Evolutionary conservation across 2,888 invertebrate genomes (phyloP), one percentile per base, ranked within the genome.

Genomic region (Latheticus oryzae): DNA sequence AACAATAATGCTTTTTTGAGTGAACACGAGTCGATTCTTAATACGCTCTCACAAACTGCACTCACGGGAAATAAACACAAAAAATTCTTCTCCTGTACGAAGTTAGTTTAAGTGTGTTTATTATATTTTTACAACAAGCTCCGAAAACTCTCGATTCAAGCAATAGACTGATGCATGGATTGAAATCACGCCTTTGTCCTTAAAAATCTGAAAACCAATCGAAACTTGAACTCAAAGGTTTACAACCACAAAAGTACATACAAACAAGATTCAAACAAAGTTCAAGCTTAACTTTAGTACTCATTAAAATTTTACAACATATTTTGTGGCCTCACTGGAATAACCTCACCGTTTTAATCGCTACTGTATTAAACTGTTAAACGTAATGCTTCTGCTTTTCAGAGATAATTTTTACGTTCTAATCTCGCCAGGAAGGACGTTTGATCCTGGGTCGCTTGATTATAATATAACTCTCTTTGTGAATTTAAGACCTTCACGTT

Each of bases 231-330:
- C n/a, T n/a, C n/a, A n/a, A n/a, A n/a, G n/a, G n/a, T n/a, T n/a
- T n/a, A n/a, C n/a, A n/a, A 28, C 28, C 24, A 52, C 42, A 40
- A 24, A 23, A 35, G 5, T 42, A 42, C 17, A 30, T 52, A 57
- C 48, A 60, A 48, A 58, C 54, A 61, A 56, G 58, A 61, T 56
- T 56, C 59, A 61, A 61, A 63, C 42, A 48, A 61, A 60, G 57
- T 61, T 56, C 30, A 48, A 45, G 53, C 53, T 58, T 58, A 61
- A 62, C 32, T 66, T 66, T 65, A 66, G 42, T 58, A 55, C 47
- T 60, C 67, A 62, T 65, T 67, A 67, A 67, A 67, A 63, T 65
- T 67, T 67, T 63, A 67, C 62, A 64, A 60, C 65, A 63, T 64
- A 67, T 65, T 64, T 65, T 62, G 66, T 59, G 64, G 62, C 61